Evolutionary conservation across 1,140 invertebrate species (phyloP).

Genomic region (Neuroterus valhalla): DNA sequence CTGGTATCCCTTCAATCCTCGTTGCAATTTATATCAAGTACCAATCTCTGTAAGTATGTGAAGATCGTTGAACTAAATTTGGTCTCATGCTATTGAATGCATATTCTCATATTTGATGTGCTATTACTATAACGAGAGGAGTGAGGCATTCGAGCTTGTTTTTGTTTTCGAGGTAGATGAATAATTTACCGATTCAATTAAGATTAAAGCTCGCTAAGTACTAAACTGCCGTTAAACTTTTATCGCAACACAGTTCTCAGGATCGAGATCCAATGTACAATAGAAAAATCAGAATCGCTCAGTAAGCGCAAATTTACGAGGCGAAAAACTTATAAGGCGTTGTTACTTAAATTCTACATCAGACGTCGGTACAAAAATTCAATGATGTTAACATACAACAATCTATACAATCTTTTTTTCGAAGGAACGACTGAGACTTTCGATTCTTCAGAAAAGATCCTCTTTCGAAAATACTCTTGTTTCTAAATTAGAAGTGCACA

Average conservation of each 20-base stretch:
- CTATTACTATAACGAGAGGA: constrained; percentile 7
- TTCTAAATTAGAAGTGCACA: too few relatives aligned
- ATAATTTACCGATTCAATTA: constrained; percentile 22
- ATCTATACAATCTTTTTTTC: constrained; percentile 65
- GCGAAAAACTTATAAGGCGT: constrained; percentile 52
- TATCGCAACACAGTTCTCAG: constrained; percentile 53
- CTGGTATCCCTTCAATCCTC: too few relatives aligned
- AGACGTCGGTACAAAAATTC: constrained; percentile 74
- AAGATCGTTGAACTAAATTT: constrained; percentile 26
- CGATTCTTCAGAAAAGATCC: constrained; percentile 4
- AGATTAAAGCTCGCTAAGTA: constrained; percentile 5
- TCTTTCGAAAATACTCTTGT: background rate
- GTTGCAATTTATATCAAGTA: too few relatives aligned
- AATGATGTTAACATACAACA: constrained; percentile 67
- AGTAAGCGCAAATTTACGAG: constrained; percentile 47
- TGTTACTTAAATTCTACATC: constrained; percentile 68
- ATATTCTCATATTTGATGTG: constrained; percentile 14
- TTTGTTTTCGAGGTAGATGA: constrained; percentile 12
- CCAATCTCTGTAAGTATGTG: background rate
- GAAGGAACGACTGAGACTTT: constrained; percentile 68
- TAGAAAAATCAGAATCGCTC: constrained; percentile 46
- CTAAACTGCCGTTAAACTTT: constrained; percentile 11
- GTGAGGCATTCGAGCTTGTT: background rate
- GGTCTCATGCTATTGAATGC: background rate
- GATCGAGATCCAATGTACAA: constrained; percentile 52